A percentile compares a stretch with the other conserved stretches of the same genome.
These are phyloP conservation scores for Pantala flavescens DNA, from an alignment of 1,140 invertebrate species.

Conservation along the genomic window DNA sequence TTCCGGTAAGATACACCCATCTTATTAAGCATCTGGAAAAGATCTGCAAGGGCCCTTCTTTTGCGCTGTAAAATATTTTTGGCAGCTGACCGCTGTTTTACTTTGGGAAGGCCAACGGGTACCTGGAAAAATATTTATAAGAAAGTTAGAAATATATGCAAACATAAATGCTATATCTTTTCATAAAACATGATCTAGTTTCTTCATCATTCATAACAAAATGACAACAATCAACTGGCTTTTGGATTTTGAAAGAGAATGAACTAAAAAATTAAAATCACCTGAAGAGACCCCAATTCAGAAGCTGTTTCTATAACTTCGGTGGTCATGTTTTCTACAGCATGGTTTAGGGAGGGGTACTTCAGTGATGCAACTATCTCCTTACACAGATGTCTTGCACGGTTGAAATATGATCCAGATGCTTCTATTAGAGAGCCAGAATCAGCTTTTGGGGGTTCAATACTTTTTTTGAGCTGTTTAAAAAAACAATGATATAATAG, in stretches of 20 bases:
- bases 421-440: no score
- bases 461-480: no score
- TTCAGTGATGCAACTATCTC: constrained; percentile 18
- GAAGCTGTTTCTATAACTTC: background rate
- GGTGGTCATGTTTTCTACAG: constrained; percentile 1
- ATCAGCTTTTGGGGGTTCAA: no score
- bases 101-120: constrained; percentile 48
- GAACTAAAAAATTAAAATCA: background rate
- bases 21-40: constrained; percentile 64
- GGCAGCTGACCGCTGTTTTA: constrained; percentile 67
- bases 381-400: constrained; percentile 17
- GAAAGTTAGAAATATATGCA: constrained; percentile 18
- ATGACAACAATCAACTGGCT: background rate
- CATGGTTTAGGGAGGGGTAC: background rate
- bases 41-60: constrained; percentile 65
- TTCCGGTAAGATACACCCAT: constrained; percentile 71
- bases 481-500: no score
- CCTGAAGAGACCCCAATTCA: constrained; percentile 10
- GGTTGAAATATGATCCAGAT: background rate
- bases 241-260: background rate
- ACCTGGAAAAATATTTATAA: constrained; percentile 35
- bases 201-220: background rate
- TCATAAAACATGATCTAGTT: constrained; percentile 20
- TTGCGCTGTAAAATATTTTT: constrained; percentile 76
- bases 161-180: constrained; percentile 50